These are phyloP conservation scores for Phanerotoma sp. DNA, from an alignment of 2,888 invertebrate genomes.

Conservation along the genomic window DNA sequence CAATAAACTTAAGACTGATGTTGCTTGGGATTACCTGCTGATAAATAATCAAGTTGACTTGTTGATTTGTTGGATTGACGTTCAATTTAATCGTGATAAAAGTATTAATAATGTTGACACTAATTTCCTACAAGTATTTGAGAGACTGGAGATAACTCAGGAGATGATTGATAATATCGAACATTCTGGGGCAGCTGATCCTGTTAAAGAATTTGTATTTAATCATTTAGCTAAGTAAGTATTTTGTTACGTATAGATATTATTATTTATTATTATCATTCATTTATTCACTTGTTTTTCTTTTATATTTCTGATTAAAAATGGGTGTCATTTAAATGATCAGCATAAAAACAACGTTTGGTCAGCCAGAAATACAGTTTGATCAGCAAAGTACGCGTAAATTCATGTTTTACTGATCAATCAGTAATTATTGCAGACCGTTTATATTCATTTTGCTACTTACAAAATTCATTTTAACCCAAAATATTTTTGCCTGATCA, in stretches of 20 bases:
- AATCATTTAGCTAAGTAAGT: conserved; percentile 59
- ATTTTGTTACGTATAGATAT: too few species aligned
- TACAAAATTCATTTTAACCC: too few species aligned
- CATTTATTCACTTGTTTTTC: background rate
- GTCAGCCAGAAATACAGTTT: too few species aligned
- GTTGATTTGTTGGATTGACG: conserved; percentile 65
- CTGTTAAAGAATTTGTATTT: conserved; percentile 63
- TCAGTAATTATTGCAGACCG: too few species aligned
- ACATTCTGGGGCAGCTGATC: conserved; percentile 58
- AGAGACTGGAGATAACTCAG: conserved; percentile 61
- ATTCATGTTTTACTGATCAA: too few species aligned
- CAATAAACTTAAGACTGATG: conserved; percentile 44
- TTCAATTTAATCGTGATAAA: conserved; percentile 49
- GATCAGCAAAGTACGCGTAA: too few species aligned
- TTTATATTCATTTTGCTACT: too few species aligned
- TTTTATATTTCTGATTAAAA: conserved; percentile 59
- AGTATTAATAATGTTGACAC: conserved; percentile 19
- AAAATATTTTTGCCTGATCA: too few species aligned
- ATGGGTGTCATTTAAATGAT: conserved; percentile 44
- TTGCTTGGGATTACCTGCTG: conserved; percentile 66
- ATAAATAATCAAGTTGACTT: conserved; percentile 64
- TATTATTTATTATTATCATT: background rate
- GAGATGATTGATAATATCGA: conserved; percentile 63
- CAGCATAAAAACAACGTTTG: too few species aligned
- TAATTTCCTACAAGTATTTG: conserved; percentile 60